Base-by-base conservation (phyloP, 2,113 vertebrate genomes). In the Bungarus multicinctus region DNA sequence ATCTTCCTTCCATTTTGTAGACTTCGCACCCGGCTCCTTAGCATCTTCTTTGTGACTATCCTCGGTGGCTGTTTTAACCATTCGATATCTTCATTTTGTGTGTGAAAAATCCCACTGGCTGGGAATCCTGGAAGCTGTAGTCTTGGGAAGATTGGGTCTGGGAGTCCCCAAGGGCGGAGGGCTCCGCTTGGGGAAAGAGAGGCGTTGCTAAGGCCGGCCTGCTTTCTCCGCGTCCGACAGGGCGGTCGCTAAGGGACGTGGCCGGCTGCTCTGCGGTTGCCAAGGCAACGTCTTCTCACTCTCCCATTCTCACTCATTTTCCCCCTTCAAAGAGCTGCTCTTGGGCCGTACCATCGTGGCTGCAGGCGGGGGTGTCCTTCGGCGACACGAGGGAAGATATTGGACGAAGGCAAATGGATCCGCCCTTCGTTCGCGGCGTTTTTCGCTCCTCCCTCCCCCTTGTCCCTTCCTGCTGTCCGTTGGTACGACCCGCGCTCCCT, bases 61-160 rank as follows among this genome's bases (percentile, higher is more conserved):
- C 58, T 60, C 25, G 27, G 58, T 60, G 58, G 58, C 58, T 60
- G 58, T 25, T 60, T 3, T 27, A 11, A 1, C 3, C 23, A 10
- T 27, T 10, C 7, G 0, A 58, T 3, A 2, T 27, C 25, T 60
- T 3, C 58, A 0, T n/a, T n/a, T n/a, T n/a, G 1, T 4, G 5
- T 27, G 25, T 60, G 9, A 60, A 60, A 60, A 60, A 3, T 27
- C 58, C 25, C 27, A 0, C 58, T 60, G 58, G 58, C 58, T 11
- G 58, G 58, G 58, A 60, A 60, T 27, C 58, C 25, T 60, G 58
- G 58, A 60, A 27, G 25, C 8, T 4, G 58, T 27, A 60, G 58
- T 4, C 9, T n/a, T 11, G 25, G 25, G 8, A 27, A 27, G 58
- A 9, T 3, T 10, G 58, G 58, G 58, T 3, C 58, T 60, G 2